These are phyloP conservation scores for Andrena bicolor DNA, from an alignment of 2,888 invertebrate species.

Conservation along the genomic window DNA sequence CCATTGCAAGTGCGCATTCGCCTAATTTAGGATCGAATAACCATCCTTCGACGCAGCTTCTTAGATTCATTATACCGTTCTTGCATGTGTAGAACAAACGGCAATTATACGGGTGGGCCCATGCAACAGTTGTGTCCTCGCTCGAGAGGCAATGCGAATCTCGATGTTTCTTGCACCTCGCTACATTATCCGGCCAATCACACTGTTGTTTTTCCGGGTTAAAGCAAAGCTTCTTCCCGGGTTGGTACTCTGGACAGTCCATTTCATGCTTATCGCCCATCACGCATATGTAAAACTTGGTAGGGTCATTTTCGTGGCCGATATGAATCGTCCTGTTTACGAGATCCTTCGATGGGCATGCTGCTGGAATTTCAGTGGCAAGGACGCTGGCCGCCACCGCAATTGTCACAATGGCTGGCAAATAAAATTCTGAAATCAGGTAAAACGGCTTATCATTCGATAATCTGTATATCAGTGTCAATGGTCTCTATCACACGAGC, in stretches of 20 bases:
- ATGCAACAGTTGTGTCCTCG: too few relatives aligned
- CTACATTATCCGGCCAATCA: constrained; percentile 60
- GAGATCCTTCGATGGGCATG: constrained; percentile 68
- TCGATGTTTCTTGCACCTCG: constrained; percentile 18
- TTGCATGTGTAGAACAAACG: constrained; percentile 67
- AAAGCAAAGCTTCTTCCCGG: constrained; percentile 57
- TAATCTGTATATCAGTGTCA: too few relatives aligned
- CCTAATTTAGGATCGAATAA: not conserved
- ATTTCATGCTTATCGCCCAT: constrained; percentile 46
- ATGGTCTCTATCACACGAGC: too few relatives aligned
- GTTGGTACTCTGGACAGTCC: constrained; percentile 61
- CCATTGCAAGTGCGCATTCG: not conserved
- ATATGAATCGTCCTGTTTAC: constrained; percentile 60
- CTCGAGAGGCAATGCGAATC: not conserved
- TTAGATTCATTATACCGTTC: constrained; percentile 49
- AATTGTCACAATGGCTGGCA: constrained; percentile 12
- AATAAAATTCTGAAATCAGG: constrained; percentile 29
- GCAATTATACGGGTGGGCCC: constrained; percentile 66
- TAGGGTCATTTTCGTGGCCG: constrained; percentile 69
- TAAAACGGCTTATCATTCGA: not conserved
- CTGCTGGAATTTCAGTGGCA: constrained; percentile 1
- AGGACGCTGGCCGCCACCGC: not conserved
- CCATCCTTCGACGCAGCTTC: not conserved
- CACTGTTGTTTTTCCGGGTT: constrained; percentile 63
- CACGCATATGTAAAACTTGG: constrained; percentile 70